A percentile compares a stretch with the other conserved stretches of the same genome.
Conservation (phyloP, 2,888 invertebrate genomes). For the Ctenicera cuprea region DNA sequence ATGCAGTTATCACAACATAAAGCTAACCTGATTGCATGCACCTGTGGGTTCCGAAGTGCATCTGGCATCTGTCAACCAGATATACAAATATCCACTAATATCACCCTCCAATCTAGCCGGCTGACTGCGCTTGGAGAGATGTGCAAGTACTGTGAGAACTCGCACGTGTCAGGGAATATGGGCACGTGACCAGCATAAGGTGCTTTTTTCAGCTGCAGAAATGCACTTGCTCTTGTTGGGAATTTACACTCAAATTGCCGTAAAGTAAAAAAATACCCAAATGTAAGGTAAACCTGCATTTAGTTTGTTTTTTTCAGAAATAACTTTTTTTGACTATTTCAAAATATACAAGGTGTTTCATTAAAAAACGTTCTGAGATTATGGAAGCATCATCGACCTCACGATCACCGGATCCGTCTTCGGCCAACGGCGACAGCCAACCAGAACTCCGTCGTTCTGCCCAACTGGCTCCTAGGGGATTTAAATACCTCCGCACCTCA, state of each 20-base stretch:
- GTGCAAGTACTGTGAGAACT: slow-evolving; percentile 68
- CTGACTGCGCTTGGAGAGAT: slow-evolving; percentile 61
- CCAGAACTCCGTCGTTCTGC: no score
- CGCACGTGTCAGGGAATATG: slow-evolving; percentile 71
- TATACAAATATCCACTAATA: slow-evolving; percentile 62
- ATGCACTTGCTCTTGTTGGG: slow-evolving; percentile 37
- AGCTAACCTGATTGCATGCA: slow-evolving; percentile 55
- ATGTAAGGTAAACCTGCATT: no score
- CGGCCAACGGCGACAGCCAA: no score
- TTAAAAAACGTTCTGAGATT: no score
- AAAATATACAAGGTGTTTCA: no score
- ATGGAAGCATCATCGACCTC: no score
- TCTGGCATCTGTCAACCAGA: slow-evolving; percentile 65
- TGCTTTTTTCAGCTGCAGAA: slow-evolving; percentile 50
- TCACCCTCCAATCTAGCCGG: slow-evolving; percentile 66
- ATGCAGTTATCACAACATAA: slow-evolving; percentile 49
- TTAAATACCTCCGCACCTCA: no score
- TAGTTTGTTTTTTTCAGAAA: no score
- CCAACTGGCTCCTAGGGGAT: no score
- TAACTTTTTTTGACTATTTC: no score
- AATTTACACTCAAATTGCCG: not conserved
- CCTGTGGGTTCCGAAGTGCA: slow-evolving; percentile 60
- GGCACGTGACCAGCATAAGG: slow-evolving; percentile 68
- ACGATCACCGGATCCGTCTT: no score
- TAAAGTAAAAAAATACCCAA: no score